These are phyloP conservation scores for Centroberyx gerrardi DNA, from an alignment of 2,797 vertebrate species.

Conservation along the genomic window DNA sequence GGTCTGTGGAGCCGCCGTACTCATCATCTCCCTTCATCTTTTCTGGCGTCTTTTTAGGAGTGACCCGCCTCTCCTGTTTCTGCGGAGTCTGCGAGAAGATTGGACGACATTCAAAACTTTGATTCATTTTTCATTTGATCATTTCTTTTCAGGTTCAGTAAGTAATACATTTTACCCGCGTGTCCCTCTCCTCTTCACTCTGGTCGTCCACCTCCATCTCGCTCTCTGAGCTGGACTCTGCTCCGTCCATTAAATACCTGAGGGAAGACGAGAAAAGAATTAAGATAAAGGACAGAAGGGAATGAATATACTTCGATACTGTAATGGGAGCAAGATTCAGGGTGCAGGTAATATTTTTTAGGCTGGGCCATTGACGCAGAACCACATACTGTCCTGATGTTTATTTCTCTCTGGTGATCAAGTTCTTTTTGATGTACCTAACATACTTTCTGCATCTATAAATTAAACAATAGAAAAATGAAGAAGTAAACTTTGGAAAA, in stretches of 20 bases:
- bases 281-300: not conserved
- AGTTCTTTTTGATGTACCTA: too few relatives aligned
- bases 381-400: constrained; percentile 18
- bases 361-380: too few relatives aligned
- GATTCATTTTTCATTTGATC: not conserved
- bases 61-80: constrained; percentile 67
- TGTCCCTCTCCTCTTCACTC: constrained; percentile 75
- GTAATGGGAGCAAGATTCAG: not conserved
- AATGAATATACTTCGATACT: not conserved
- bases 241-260: constrained; percentile 91
- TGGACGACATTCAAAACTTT: not conserved
- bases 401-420: constrained; percentile 16
- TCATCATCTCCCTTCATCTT: constrained; percentile 77
- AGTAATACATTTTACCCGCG: constrained; percentile 56
- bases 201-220: constrained; percentile 84
- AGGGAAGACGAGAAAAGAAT: constrained; percentile 17
- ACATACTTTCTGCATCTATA: not conserved
- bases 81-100: constrained; percentile 53
- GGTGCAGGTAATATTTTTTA: constrained; percentile 33
- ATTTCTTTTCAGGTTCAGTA: not conserved
- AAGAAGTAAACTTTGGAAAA: not conserved
- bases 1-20: constrained; percentile 87
- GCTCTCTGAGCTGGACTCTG: constrained; percentile 87
- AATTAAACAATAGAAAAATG: not conserved
- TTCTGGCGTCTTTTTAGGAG: constrained; percentile 63